Conservation (phyloP, 2,113 vertebrate species). For the Chitala chitala region DNA sequence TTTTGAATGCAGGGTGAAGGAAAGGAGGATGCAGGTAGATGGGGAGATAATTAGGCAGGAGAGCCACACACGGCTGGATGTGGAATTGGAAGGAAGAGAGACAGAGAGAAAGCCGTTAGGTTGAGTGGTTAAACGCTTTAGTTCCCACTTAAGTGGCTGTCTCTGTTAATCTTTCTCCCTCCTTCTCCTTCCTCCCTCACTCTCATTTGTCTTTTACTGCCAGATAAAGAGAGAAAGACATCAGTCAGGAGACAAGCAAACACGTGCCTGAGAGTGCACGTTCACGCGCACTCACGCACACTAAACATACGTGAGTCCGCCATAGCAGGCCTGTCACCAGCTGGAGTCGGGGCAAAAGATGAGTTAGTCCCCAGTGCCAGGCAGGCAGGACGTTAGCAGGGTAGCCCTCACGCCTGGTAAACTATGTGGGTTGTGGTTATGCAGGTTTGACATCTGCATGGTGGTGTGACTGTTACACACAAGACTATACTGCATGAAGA, state of each 20-base stretch:
- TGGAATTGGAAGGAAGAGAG: background rate
- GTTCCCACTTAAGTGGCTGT: slow-evolving; percentile 42
- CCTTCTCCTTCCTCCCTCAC: slow-evolving; percentile 22
- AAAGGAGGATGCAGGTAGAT: background rate
- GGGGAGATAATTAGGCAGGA: background rate
- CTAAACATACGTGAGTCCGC: background rate
- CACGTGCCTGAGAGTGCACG: slow-evolving; percentile 15
- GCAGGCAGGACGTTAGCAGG: background rate
- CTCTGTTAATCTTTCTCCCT: slow-evolving; percentile 34
- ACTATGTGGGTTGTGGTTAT: no score
- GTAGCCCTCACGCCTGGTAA: no score
- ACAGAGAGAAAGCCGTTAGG: slow-evolving; percentile 33
- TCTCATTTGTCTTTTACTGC: slow-evolving; percentile 42
- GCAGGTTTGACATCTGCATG: no score
- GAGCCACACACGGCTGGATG: background rate
- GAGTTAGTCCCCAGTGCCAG: background rate
- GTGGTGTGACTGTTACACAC: no score
- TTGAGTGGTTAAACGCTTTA: slow-evolving; percentile 52
- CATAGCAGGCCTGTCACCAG: background rate
- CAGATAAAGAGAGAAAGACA: slow-evolving; percentile 43
- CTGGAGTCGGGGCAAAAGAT: background rate
- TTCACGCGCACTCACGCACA: slow-evolving; percentile 16
- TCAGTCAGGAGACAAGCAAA: slow-evolving; percentile 41
- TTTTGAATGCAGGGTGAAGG: background rate
- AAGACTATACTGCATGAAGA: no score